These are phyloP conservation scores for Monomorium pharaonis DNA, from an alignment of 1,140 invertebrate species.

Conservation along the genomic window DNA sequence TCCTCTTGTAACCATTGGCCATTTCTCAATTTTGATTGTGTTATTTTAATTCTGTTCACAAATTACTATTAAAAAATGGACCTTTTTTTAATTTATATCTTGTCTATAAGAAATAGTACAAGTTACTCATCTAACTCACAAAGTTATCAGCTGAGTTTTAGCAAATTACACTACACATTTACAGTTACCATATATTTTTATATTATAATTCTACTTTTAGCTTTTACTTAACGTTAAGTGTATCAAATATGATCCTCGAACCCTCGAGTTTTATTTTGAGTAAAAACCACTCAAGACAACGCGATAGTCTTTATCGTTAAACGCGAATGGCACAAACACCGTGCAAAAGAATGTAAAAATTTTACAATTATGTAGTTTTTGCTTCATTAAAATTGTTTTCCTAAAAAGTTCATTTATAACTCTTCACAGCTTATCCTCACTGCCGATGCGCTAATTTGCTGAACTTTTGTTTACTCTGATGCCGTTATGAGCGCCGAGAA, in stretches of 20 bases:
- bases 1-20: no score
- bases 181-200: no score
- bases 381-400: conserved; percentile 13
- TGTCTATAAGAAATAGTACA: no score
- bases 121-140: no score
- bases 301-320: neutral
- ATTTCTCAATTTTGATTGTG: no score
- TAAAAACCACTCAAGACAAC: neutral
- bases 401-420: conserved; percentile 21
- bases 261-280: neutral
- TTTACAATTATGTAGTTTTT: neutral
- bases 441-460: conserved; percentile 28
- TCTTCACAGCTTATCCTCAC: neutral
- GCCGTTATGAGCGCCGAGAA: conserved; percentile 21
- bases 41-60: no score
- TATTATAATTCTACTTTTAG: neutral
- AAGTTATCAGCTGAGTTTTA: no score
- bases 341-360: neutral
- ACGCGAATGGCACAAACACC: neutral
- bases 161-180: no score
- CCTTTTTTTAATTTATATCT: no score
- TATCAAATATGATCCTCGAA: neutral
- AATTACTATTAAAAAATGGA: no score
- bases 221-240: neutral
- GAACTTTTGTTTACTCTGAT: conserved; percentile 32